Evolutionary conservation across 2,888 invertebrate species (phyloP).

Genomic region (Glaucopsyche alexis): DNA sequence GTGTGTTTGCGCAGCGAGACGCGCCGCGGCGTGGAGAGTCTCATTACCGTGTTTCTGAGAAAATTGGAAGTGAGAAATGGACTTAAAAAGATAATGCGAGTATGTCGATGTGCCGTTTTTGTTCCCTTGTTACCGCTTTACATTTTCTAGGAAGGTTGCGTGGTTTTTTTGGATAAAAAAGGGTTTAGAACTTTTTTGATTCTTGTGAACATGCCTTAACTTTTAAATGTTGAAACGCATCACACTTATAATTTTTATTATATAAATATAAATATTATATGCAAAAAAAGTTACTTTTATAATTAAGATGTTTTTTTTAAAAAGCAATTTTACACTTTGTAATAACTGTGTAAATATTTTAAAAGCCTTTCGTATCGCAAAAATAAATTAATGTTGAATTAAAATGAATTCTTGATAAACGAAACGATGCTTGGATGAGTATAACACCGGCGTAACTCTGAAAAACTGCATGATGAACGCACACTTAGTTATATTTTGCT

Average conservation of each 20-base stretch:
- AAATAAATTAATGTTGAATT: no score
- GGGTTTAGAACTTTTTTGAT: conserved; percentile 4
- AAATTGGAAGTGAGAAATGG: conserved; percentile 75
- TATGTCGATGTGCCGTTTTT: conserved; percentile 51
- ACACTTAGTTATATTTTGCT: neutral
- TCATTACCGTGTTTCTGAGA: conserved; percentile 74
- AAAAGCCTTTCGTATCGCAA: no score
- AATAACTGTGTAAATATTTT: no score
- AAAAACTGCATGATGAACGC: neutral
- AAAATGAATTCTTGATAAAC: no score
- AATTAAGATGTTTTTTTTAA: neutral
- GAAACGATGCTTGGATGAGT: neutral
- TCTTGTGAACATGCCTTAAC: conserved; percentile 10
- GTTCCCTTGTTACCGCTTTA: conserved; percentile 46
- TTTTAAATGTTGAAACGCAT: neutral
- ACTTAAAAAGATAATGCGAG: conserved; percentile 68
- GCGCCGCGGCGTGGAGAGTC: conserved; percentile 68
- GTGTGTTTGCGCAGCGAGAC: conserved; percentile 64
- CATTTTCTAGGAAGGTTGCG: conserved; percentile 45
- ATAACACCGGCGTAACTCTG: neutral
- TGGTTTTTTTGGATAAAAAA: conserved; percentile 34
- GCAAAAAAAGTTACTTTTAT: neutral
- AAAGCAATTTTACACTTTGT: no score
- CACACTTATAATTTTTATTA: neutral
- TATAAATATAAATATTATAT: neutral